These are phyloP conservation scores for Drosophila ustulata DNA, from an alignment of 2,888 invertebrate species.

Conservation along the genomic window DNA sequence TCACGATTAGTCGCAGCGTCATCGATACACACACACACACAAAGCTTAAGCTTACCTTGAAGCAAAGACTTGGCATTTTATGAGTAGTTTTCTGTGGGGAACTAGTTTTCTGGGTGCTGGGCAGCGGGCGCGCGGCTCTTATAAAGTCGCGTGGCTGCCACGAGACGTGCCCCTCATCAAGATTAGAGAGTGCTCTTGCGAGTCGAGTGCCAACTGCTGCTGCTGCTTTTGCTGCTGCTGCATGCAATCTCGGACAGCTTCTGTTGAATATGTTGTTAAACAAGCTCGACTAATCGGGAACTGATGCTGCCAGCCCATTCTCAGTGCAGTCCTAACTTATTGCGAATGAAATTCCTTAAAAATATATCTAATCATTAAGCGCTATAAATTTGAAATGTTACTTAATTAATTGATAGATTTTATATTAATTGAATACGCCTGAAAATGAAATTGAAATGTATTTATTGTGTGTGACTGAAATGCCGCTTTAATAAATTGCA, in stretches of 20 bases:
- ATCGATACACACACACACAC: slow-evolving; percentile 5
- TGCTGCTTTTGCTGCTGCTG: background rate
- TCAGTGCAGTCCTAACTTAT: slow-evolving; percentile 13
- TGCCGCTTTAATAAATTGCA: slow-evolving; percentile 20
- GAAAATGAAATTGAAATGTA: background rate
- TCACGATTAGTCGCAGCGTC: slow-evolving; percentile 7
- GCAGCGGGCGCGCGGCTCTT: slow-evolving; percentile 52
- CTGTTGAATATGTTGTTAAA: slow-evolving; percentile 56
- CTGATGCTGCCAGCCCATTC: background rate
- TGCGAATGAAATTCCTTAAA: slow-evolving; percentile 1
- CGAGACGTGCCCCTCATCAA: slow-evolving; percentile 66
- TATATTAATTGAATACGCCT: background rate
- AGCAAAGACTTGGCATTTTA: slow-evolving; percentile 60
- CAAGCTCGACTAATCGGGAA: slow-evolving; percentile 40
- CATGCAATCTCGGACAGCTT: slow-evolving; percentile 45
- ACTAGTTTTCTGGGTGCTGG: slow-evolving; percentile 42
- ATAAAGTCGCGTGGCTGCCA: slow-evolving; percentile 67
- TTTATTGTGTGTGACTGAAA: slow-evolving; percentile 11
- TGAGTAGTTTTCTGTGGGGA: slow-evolving; percentile 19
- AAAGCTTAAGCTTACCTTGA: slow-evolving; percentile 53
- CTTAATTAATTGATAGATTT: background rate
- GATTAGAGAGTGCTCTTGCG: slow-evolving; percentile 44
- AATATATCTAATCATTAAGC: background rate
- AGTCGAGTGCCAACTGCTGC: slow-evolving; percentile 5
- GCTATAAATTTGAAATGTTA: slow-evolving; percentile 4